Conservation (phyloP, 2,888 invertebrate genomes). For the Drosophila mimica region DNA sequence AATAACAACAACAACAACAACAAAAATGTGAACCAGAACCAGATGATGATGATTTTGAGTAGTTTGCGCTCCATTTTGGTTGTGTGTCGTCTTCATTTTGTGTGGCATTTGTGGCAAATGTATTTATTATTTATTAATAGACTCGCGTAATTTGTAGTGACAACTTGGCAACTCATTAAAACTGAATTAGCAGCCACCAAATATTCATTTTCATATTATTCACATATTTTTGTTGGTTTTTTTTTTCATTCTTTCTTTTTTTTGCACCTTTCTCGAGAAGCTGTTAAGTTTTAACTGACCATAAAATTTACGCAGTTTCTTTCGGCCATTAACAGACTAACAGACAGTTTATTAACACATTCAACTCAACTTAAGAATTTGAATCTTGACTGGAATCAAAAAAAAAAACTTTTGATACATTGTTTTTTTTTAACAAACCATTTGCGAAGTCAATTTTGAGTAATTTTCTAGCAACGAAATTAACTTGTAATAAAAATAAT, state of each 20-base stretch:
- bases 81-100: slow-evolving; percentile 53
- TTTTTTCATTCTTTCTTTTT: not conserved
- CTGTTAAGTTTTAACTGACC: slow-evolving; percentile 46
- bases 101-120: slow-evolving; percentile 50
- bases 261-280: not conserved
- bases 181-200: slow-evolving; percentile 54
- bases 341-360: slow-evolving; percentile 22
- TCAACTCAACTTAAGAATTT: slow-evolving; percentile 6
- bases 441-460: not conserved
- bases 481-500: not conserved
- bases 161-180: slow-evolving; percentile 77
- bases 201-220: slow-evolving; percentile 3
- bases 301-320: slow-evolving; percentile 39
- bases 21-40: slow-evolving; percentile 37
- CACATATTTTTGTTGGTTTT: not conserved
- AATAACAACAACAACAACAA: slow-evolving; percentile 45
- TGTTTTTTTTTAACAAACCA: not conserved
- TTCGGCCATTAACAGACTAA: slow-evolving; percentile 30
- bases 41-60: slow-evolving; percentile 18
- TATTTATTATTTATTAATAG: slow-evolving; percentile 75
- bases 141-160: slow-evolving; percentile 73
- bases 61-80: slow-evolving; percentile 41
- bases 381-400: not conserved
- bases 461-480: not conserved
- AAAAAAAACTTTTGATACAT: too few species aligned